phyloP scores from a whole-genome alignment of 2,888 invertebrate species.

The Podabrus alpinus region DNA sequence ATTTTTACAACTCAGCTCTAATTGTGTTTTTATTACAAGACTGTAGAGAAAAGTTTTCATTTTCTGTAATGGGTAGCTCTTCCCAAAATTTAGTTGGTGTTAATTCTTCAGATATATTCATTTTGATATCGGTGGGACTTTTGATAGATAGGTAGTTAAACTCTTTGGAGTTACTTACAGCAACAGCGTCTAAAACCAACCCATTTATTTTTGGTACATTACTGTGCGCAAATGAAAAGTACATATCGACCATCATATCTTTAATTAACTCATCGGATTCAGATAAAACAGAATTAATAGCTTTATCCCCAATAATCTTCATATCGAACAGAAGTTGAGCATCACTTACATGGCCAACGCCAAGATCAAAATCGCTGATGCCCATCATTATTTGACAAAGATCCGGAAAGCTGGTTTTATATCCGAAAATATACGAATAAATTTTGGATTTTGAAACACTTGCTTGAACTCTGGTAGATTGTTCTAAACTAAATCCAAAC shows the following conservation, averaged over 20 bases:
- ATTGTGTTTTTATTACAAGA: no score
- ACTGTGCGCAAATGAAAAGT: conserved; percentile 1
- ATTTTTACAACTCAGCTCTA: no score
- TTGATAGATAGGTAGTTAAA: conserved; percentile 3
- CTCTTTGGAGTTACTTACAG: not conserved
- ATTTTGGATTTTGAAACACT: no score
- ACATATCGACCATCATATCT: not conserved
- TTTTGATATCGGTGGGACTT: not conserved
- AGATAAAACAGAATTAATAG: not conserved
- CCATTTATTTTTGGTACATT: not conserved
- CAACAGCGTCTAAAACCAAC: not conserved
- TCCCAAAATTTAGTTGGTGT: conserved; percentile 9
- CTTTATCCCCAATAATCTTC: not conserved
- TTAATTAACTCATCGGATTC: conserved; percentile 2
- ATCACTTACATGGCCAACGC: conserved; percentile 7
- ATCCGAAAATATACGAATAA: not conserved
- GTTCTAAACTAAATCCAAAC: conserved; percentile 38
- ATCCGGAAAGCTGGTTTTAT: not conserved
- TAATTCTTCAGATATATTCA: conserved; percentile 2
- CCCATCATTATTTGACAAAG: not conserved
- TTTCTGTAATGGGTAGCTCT: conserved; percentile 1
- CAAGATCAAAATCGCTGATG: not conserved
- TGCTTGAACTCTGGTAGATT: not conserved
- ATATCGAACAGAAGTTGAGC: not conserved
- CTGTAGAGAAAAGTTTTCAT: conserved; percentile 7